Evolutionary conservation across 2,888 invertebrate species (phyloP), one percentile per base, ranked within the genome.

Genomic region (Schizaphis graminum): DNA sequence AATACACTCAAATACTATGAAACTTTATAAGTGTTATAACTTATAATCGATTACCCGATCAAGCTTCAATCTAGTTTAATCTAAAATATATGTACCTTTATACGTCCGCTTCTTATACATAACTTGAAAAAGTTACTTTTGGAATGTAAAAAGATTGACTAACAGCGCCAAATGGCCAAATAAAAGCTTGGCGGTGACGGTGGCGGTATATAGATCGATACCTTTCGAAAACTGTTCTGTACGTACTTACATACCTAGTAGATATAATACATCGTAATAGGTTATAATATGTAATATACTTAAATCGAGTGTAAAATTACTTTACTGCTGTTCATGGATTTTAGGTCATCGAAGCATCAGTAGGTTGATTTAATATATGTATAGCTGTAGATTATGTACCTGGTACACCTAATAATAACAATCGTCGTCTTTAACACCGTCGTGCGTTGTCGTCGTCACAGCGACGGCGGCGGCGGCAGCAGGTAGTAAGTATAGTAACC

Each of bases 321-420:
- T 77, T 2, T 1, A 8, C 35, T 35, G 35, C 21, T 8, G 35
- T 21, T 35, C 89, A 16, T 57, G 56, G 57, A 89, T 91, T 91
- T 77, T 77, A 91, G 90, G 90, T 91, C 90, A 49, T 77, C 90
- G 49, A 67, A 77, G 35, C 35, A 77, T 7, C 35, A 77, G 77
- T 77, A 35, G 35, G 77, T 35, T 77, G 77, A 21, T 77, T 77
- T 77, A 77, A 77, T 77, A 35, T 35, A 77, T 35, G 21, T 77
- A 16, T 21, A 77, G 77, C 7, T 21, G 3, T 77, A 56, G 57
- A 57, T 53, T 53, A 53, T 28, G 41, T 56, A 90, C 49, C 10
- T 67, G 11, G 44, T 91, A 13, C 49, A 77, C 49, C 53, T 91
- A 84, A 56, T 84, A 56, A 84, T 24, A 35, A 86, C 57, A 41